phyloP scores from a whole-genome alignment of 2,797 vertebrate genomes.

The Cirrhinus mrigala region DNA sequence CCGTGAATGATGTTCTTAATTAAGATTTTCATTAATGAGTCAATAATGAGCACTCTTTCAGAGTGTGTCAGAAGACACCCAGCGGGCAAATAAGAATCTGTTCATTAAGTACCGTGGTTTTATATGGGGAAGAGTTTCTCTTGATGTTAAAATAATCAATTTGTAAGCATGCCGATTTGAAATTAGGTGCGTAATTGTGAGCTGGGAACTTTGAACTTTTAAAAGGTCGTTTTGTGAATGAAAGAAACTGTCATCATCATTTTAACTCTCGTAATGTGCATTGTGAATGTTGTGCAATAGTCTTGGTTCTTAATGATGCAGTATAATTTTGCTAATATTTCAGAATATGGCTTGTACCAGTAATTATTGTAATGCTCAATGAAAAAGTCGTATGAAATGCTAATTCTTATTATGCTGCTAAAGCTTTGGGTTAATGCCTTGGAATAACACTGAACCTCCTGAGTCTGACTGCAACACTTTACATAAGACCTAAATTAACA shows the following conservation, averaged over 20 bases:
- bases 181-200: slow-evolving; percentile 1
- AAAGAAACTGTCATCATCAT: background rate
- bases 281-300: background rate
- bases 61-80: slow-evolving; percentile 34
- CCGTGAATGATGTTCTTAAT: slow-evolving; percentile 46
- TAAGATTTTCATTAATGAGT: slow-evolving; percentile 47
- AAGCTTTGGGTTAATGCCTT: slow-evolving; percentile 29
- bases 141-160: slow-evolving; percentile 42
- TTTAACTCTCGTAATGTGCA: background rate
- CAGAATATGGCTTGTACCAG: background rate
- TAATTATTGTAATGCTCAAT: slow-evolving; percentile 1
- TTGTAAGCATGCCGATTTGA: slow-evolving; percentile 2
- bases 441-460: slow-evolving; percentile 2
- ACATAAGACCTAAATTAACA: slow-evolving; percentile 32
- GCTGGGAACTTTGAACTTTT: background rate
- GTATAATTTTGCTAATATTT: slow-evolving; percentile 7
- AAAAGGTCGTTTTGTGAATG: background rate
- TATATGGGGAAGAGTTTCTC: background rate
- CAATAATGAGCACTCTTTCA: slow-evolving; percentile 43
- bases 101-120: slow-evolving; percentile 30
- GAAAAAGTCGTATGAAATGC: slow-evolving; percentile 7
- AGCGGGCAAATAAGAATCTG: slow-evolving; percentile 8
- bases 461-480: background rate
- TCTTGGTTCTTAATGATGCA: background rate
- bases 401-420: background rate